Evolutionary conservation across 1,140 invertebrate species (phyloP), one percentile per base, ranked within the genome.

Genomic region (Atta texana): DNA sequence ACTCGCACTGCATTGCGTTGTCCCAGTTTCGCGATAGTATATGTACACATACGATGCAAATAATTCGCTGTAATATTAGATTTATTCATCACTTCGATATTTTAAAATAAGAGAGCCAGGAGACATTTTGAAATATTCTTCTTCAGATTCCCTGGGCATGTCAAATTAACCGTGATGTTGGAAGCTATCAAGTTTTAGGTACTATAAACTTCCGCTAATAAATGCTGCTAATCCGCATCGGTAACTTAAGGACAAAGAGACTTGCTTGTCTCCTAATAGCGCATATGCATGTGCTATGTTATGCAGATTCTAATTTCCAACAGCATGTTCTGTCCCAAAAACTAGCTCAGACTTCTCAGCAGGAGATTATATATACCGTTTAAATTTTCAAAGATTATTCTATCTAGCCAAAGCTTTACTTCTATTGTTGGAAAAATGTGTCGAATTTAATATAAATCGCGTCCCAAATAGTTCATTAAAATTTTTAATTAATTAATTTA

Each of bases 191-290:
- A 74, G 39, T 84, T 84, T 84, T 57, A 34, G 39, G 69, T 57
- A 74, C 53, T 82, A 82, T 53, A 82, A 74, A 82, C 39, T 84
- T 75, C 55, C 39, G 39, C n/a, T 84, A 84, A 84, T 84, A 82
- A 82, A 74, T 74, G 68, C 24, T 5, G 14, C 53, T 84, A 84
- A 84, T 75, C 18, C 28, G 39, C 69, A 84, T 84, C 69, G 28
- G 39, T 75, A 69, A 61, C 69, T 84, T 61, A 84, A 84, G 53
- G 63, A 84, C 55, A 75, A 84, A 75, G 55, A 8, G 69, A 34
- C 34, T 12, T 24, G 49, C 7, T 8, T 49, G 34, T 5, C 18
- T 82, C 3, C 34, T 74, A 74, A 74, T 74, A 72, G 80, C 18
- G 55, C 24, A 57, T 39, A 49, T 59, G 34, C 21, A 69, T 51